These are phyloP conservation scores for Drosophila nikananu DNA, from an alignment of 1,140 invertebrate genomes.

Conservation along the genomic window DNA sequence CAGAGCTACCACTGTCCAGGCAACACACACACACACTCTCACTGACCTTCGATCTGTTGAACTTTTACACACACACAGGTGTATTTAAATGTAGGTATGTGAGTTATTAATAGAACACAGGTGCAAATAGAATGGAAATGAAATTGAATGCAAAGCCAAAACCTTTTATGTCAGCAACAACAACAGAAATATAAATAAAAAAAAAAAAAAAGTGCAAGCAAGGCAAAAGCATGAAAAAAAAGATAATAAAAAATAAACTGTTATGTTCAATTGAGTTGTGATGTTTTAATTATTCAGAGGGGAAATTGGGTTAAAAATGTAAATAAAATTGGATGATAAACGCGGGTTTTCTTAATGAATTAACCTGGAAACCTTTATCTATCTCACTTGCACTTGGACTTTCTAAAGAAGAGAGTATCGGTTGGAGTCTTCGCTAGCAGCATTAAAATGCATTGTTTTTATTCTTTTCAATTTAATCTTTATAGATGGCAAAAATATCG, in stretches of 20 bases:
- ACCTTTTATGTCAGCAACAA: slow-evolving; percentile 32
- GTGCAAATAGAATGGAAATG: slow-evolving; percentile 35
- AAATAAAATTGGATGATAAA: not conserved
- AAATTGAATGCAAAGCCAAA: slow-evolving; percentile 40
- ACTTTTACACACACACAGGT: slow-evolving; percentile 32
- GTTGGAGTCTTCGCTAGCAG: too few relatives aligned
- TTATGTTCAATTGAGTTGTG: slow-evolving; percentile 71
- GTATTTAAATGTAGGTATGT: slow-evolving; percentile 47
- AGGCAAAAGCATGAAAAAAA: slow-evolving; percentile 37
- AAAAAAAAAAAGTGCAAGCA: slow-evolving; percentile 38
- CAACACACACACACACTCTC: slow-evolving; percentile 14
- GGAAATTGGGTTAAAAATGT: not conserved
- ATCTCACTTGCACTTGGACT: not conserved
- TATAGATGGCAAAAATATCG: too few relatives aligned
- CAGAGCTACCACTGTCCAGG: slow-evolving; percentile 30
- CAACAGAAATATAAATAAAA: not conserved
- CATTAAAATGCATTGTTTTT: too few relatives aligned
- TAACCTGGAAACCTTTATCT: not conserved
- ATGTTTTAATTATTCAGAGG: slow-evolving; percentile 22
- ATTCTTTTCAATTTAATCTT: too few relatives aligned
- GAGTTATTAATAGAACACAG: slow-evolving; percentile 47
- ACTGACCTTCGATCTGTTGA: slow-evolving; percentile 44
- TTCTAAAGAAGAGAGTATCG: too few relatives aligned
- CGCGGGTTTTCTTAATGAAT: not conserved
- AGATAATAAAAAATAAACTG: slow-evolving; percentile 80